Conservation (phyloP, 2,113 vertebrate species). For the Propithecus coquereli region DNA sequence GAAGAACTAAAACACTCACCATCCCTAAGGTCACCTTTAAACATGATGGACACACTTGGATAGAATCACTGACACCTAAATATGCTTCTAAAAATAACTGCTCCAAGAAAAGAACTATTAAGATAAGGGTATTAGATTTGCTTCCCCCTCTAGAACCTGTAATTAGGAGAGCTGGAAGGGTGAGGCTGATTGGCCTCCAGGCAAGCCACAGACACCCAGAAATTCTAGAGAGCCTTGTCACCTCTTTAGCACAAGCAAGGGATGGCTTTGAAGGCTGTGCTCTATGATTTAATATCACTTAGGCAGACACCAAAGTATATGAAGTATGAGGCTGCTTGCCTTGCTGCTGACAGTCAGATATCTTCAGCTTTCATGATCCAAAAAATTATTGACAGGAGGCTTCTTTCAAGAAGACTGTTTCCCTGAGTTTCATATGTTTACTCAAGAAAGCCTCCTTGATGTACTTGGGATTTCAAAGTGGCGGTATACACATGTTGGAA, state of each 20-base stretch:
- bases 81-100: conserved; percentile 28
- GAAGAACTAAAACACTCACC: background rate
- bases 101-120: background rate
- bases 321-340: background rate
- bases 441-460: background rate
- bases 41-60: background rate
- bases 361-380: background rate
- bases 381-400: background rate
- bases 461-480: background rate
- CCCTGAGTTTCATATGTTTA: background rate
- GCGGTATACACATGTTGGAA: background rate
- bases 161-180: background rate
- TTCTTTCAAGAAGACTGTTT: background rate
- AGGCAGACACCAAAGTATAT: background rate
- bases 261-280: background rate
- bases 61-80: background rate
- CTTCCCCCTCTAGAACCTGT: background rate
- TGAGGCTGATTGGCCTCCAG: background rate
- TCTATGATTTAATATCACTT: background rate
- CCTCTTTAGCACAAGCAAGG: background rate
- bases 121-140: background rate
- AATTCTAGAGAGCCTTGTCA: background rate
- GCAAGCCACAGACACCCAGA: background rate
- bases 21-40: background rate
- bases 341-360: background rate